Evolutionary conservation across 1,140 invertebrate species (phyloP), one percentile per base, ranked within the genome.

Genomic region (Drosophila lacteicornis): DNA sequence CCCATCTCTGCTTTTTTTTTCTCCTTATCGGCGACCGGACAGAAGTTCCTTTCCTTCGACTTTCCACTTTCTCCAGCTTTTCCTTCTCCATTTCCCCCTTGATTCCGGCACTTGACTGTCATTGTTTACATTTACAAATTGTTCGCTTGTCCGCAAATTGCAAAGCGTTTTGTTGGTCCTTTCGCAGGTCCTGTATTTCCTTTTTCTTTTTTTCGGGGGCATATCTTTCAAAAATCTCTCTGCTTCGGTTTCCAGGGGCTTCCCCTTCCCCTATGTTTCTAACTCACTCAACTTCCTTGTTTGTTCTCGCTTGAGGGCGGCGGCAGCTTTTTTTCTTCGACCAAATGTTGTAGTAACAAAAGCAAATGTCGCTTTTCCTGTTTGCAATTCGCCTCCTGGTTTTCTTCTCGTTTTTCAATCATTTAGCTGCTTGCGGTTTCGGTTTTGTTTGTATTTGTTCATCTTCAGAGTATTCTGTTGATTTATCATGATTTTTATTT

Each of bases 51-150:
- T 67, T 78, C 53, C 59, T 59, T 30, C 49, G 17, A 13, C 60
- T 47, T 79, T 81, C 56, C 27, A 25, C 49, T 62, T 55, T 62
- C 45, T 47, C 42, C 55, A 2, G 36, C 19, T 40, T 9, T 60
- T 46, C 15, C 42, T 63, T 61, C 62, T 65, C 46, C 56, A 33
- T 47, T 70, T 71, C 61, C 51, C 59, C 56, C 46, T 65, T 67
- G 53, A 53, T 68, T 73, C 65, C 73, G 86, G 76, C 83, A 87
- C 84, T 87, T 87, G 83, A 87, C 85, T 88, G 78, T 90, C 85
- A 90, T 88, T 88, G 85, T 88, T 88, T 88, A 90, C 85, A 88
- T 88, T 88, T 88, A 88, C 85, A 88, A 88, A 88, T 88, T 88
- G 85, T 80, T 90, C 85, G 85, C 85, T 88, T 88, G 85, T 88